phyloP scores from a whole-genome alignment of 2,888 invertebrate species.

The Diploptera punctata region DNA sequence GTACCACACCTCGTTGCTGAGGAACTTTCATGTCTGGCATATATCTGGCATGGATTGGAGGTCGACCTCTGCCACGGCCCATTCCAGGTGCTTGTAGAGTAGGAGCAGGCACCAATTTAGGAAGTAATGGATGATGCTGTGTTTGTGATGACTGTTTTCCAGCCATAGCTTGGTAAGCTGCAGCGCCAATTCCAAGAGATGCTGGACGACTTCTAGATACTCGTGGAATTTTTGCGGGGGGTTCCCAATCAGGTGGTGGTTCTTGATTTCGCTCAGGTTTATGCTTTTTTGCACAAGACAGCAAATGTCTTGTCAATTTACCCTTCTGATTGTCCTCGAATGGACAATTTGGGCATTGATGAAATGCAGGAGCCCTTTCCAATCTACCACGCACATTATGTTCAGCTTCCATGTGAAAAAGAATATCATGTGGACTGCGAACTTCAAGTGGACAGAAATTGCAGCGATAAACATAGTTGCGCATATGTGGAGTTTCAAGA shows the following conservation, averaged over 20 bases:
- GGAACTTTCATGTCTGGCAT: constrained; percentile 33
- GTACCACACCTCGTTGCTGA: constrained; percentile 37
- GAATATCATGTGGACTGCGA: constrained; percentile 84
- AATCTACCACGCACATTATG: constrained; percentile 85
- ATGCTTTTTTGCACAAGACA: constrained; percentile 89
- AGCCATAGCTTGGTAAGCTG: constrained; percentile 55
- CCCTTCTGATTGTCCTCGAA: constrained; percentile 94
- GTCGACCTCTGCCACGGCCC: constrained; percentile 56
- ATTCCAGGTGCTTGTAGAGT: constrained; percentile 42
- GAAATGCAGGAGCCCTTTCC: constrained; percentile 84
- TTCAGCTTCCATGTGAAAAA: constrained; percentile 90
- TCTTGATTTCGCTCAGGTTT: constrained; percentile 85
- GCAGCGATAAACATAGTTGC: constrained; percentile 81
- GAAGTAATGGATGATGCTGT: constrained; percentile 54
- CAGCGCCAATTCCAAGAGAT: constrained; percentile 46
- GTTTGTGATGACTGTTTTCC: constrained; percentile 28
- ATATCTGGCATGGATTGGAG: constrained; percentile 55
- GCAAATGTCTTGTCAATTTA: constrained; percentile 85
- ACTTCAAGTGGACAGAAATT: constrained; percentile 84
- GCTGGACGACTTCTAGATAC: constrained; percentile 56
- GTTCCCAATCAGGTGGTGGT: constrained; percentile 91
- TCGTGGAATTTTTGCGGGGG: constrained; percentile 91
- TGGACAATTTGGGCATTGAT: constrained; percentile 92
- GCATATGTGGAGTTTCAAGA: constrained; percentile 90
- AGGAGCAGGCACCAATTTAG: constrained; percentile 56